Base-by-base conservation (phyloP, 2,797 vertebrate genomes). In the Serranus cabrilla region DNA sequence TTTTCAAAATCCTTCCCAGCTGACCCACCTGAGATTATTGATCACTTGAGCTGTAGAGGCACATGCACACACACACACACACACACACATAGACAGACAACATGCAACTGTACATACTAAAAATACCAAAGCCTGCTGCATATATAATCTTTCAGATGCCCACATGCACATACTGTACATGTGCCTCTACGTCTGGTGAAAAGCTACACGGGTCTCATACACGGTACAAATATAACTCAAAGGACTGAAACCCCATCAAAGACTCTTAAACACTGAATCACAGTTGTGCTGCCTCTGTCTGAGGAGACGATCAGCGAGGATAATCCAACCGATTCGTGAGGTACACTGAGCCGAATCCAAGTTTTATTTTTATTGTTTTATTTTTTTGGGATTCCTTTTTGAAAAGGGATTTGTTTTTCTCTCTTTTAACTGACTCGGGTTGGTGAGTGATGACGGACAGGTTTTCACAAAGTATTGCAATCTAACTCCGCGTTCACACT, bases 211-310 rank as follows among this genome's bases (percentile, higher is more conserved):
- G 76, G 63, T 84, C 78, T 74, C 46, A 27, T 57, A 74, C 14
- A 69, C 4, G 74, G 82, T 87, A 86, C 79, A 67, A 54, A 79
- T 54, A 52, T 18, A 78, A 83, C 63, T 66, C 46, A 42, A 81
- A 79, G 62, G 80, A 86, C 83, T 86, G 55, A 84, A 70, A 84
- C 72, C 82, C 72, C 82, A 80, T 84, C 76, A 85, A 72, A 86
- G 87, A 90, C 87, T 89, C 77, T 54, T 67, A 39, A 79, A 77
- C 56, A 60, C 83, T 67, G 78, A 80, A 70, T 82, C 67, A 25
- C 59, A 76, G 75, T 75, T 56, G 68, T 67, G 52, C 60, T 65
- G 5, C 74, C 71, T 75, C 75, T 9, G 76, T 65, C 69, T 27
- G 72, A 81, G 72, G 64, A n/a, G 62, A 64, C 18, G 1, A 52